A percentile compares a stretch with the other conserved stretches of the same genome.
phyloP scores from a whole-genome alignment of 2,888 invertebrate species.

The Hydropsyche betteni region DNA sequence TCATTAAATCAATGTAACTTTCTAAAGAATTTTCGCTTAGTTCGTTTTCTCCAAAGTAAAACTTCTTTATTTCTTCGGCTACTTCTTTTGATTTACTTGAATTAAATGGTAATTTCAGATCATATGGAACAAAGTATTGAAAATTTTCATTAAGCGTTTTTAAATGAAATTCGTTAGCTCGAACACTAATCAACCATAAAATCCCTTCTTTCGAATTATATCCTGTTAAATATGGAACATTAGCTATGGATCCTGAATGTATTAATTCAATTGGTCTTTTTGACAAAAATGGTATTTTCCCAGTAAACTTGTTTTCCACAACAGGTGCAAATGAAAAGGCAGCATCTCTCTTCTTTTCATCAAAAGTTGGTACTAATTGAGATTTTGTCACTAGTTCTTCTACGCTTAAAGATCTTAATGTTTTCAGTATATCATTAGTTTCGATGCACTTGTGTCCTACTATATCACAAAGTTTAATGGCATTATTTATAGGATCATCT shows the following conservation, averaged over 20 bases:
- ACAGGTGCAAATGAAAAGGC: constrained; percentile 65
- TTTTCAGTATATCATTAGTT: constrained; percentile 56
- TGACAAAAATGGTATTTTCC: constrained; percentile 62
- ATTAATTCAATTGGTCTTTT: constrained; percentile 60
- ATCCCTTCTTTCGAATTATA: constrained; percentile 64
- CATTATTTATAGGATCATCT: constrained; percentile 53
- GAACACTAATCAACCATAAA: constrained; percentile 55
- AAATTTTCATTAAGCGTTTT: constrained; percentile 55
- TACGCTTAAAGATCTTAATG: constrained; percentile 57
- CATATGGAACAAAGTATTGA: constrained; percentile 57
- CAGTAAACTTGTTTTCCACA: constrained; percentile 57
- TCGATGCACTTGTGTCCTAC: constrained; percentile 55
- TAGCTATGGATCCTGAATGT: constrained; percentile 59
- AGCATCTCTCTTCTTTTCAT: constrained; percentile 57
- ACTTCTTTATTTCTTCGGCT: constrained; percentile 57
- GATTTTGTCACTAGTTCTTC: constrained; percentile 58
- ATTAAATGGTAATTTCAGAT: constrained; percentile 54
- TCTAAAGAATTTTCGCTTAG: constrained; percentile 58
- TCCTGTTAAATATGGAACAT: constrained; percentile 65
- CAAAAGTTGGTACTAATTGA: constrained; percentile 55
- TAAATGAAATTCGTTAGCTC: constrained; percentile 48
- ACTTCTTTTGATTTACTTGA: constrained; percentile 54
- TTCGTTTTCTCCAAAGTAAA: constrained; percentile 62
- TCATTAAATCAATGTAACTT: constrained; percentile 62
- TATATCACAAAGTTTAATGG: constrained; percentile 56